Evolutionary conservation across 2,888 invertebrate genomes (phyloP), one percentile per base, ranked within the genome.

Genomic region (Alloplasta piceator): DNA sequence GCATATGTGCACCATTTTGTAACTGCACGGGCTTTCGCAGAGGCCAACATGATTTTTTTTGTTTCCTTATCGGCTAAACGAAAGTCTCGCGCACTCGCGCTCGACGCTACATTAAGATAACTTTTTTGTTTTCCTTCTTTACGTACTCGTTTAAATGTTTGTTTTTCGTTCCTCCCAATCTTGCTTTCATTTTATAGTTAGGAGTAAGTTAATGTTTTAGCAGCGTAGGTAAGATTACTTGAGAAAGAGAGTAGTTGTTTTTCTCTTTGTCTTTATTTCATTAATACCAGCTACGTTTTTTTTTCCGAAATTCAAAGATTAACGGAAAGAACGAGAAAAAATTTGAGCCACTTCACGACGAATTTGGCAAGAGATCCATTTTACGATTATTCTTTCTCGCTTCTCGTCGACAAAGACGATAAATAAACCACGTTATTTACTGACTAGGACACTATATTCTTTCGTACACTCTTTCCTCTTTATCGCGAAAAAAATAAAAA

Each of bases 321-420:
- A 50, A 52, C n/a, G 36, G 78, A 78, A 75, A 52, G 67, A 61
- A 60, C 61, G 56, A 76, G 39, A 39, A 39, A 72, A 71, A 70
- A 68, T 52, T 82, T 85, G 89, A 90, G 89, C 90, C 88, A 80
- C 66, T 87, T 87, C 61, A 77, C 67, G 82, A 82, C 82, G 84
- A 87, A 88, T 89, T 90, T 91, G 90, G 90, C 90, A 89, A 90
- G 89, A 90, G 87, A 87, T 87, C 84, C 76, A 85, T 84, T 68
- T 75, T 74, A 60, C 48, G 55, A 61, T 77, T 74, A 79, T 66
- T 80, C 72, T 72, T 72, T 63, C 77, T 79, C 64, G 50, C 43
- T 26, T 46, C 38, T 67, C 78, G 79, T 83, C 78, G n/a, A 26
- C 46, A 66, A 83, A 83, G 80, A 84, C 71, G 83, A 71, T 78